These are phyloP conservation scores for Drosophila fuyamai DNA, from an alignment of 1,140 invertebrate species.

Conservation along the genomic window DNA sequence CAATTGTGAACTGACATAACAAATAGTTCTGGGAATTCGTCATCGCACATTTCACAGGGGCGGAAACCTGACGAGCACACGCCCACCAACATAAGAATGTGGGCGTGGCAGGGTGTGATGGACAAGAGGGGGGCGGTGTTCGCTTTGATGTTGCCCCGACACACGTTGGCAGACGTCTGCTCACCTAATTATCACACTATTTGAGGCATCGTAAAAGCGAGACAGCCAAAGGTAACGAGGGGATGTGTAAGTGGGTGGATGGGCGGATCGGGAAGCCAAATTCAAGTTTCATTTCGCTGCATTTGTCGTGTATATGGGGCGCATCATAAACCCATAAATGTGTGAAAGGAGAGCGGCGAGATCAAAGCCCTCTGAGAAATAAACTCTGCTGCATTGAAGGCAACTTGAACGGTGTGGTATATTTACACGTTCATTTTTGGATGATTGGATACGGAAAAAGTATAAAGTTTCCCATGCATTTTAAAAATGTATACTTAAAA, in stretches of 20 bases:
- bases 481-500: background rate
- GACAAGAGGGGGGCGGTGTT: background rate
- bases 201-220: constrained; percentile 67
- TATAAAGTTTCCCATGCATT: background rate
- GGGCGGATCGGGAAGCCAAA: constrained; percentile 17
- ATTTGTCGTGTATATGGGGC: constrained; percentile 60
- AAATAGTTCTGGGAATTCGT: constrained; percentile 51
- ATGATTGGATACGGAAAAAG: background rate
- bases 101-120: background rate
- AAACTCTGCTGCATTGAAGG: constrained; percentile 14
- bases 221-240: constrained; percentile 23
- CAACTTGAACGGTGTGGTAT: background rate
- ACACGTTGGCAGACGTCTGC: constrained; percentile 58
- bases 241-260: background rate
- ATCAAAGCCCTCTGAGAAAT: constrained; percentile 46
- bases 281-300: constrained; percentile 43
- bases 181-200: constrained; percentile 77
- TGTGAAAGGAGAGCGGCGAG: constrained; percentile 66
- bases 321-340: constrained; percentile 73
- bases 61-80: constrained; percentile 17
- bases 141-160: constrained; percentile 62
- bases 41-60: constrained; percentile 31
- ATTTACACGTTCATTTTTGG: constrained; percentile 8
- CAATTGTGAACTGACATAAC: constrained; percentile 49
- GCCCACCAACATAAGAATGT: constrained; percentile 17